Conservation (phyloP, 1,140 invertebrate genomes). For the Drosophila lacteicornis region DNA sequence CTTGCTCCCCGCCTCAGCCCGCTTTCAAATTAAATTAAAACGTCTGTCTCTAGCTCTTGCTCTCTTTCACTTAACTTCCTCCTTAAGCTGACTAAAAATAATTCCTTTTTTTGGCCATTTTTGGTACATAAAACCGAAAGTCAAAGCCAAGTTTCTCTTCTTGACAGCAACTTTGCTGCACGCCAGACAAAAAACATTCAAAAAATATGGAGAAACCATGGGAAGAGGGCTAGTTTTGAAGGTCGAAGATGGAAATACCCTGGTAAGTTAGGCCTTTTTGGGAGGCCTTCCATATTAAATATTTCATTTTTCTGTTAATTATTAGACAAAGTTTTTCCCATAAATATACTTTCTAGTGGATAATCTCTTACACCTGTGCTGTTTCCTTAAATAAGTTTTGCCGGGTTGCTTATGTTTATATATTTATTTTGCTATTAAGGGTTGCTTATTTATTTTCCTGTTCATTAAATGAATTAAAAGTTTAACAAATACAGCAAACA, state of each 20-base stretch:
- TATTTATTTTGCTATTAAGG: too few relatives aligned
- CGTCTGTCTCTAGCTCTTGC: slow-evolving; percentile 11
- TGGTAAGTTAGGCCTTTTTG: background rate
- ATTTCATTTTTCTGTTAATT: too few relatives aligned
- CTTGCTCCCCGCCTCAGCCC: background rate
- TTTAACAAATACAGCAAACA: too few relatives aligned
- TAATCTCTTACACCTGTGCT: too few relatives aligned
- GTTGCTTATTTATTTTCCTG: too few relatives aligned
- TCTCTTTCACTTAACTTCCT: slow-evolving; percentile 25
- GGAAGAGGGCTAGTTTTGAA: background rate
- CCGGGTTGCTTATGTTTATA: too few relatives aligned
- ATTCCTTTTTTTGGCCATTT: slow-evolving; percentile 20
- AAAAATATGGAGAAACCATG: slow-evolving; percentile 5
- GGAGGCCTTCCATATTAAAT: too few relatives aligned
- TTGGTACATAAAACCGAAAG: slow-evolving; percentile 36
- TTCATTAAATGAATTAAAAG: too few relatives aligned
- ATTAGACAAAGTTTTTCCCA: too few relatives aligned
- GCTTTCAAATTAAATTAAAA: slow-evolving; percentile 42
- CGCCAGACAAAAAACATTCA: background rate
- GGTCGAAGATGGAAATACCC: background rate
- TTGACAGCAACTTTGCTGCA: slow-evolving; percentile 43
- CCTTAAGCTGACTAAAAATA: slow-evolving; percentile 45
- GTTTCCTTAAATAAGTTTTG: background rate
- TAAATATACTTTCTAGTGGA: too few relatives aligned
- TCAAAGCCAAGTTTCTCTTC: slow-evolving; percentile 48